phyloP scores from a whole-genome alignment of 1,140 invertebrate genomes.

The Cyclina sinensis region DNA sequence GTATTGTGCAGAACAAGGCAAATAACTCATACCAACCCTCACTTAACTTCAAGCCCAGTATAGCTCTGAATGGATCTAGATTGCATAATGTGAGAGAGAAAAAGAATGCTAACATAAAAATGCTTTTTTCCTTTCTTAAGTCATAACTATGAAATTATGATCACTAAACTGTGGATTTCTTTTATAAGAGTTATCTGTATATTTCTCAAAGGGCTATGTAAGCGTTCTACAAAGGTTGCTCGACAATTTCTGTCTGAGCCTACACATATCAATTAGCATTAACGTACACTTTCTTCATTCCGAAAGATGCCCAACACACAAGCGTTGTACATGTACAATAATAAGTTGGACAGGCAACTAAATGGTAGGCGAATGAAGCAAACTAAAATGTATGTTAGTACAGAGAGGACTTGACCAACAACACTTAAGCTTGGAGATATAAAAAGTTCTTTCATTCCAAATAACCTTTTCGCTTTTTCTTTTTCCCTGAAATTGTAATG shows the following conservation, averaged over 20 bases:
- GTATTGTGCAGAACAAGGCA: conserved; percentile 33
- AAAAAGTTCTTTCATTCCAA: conserved; percentile 5
- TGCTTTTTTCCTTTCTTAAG: not conserved
- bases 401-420: not conserved
- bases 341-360: no score
- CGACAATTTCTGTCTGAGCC: no score
- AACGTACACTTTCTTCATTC: no score
- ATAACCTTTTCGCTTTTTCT: conserved; percentile 50
- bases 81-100: not conserved
- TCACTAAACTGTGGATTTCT: no score
- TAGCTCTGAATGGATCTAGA: conserved; percentile 56
- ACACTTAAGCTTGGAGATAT: not conserved
- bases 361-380: no score
- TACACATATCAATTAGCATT: no score
- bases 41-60: conserved; percentile 50
- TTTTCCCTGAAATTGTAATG: conserved; percentile 15
- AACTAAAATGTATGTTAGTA: not conserved
- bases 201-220: no score
- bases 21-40: conserved; percentile 56
- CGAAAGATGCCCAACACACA: not conserved
- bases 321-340: not conserved
- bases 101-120: not conserved
- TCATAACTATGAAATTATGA: no score
- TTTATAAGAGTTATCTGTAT: no score
- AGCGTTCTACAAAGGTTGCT: no score